A percentile compares a stretch with the other conserved stretches of the same genome.
These are phyloP conservation scores for Paramormyrops kingsleyae DNA, from an alignment of 2,113 vertebrate genomes.

Conservation along the genomic window DNA sequence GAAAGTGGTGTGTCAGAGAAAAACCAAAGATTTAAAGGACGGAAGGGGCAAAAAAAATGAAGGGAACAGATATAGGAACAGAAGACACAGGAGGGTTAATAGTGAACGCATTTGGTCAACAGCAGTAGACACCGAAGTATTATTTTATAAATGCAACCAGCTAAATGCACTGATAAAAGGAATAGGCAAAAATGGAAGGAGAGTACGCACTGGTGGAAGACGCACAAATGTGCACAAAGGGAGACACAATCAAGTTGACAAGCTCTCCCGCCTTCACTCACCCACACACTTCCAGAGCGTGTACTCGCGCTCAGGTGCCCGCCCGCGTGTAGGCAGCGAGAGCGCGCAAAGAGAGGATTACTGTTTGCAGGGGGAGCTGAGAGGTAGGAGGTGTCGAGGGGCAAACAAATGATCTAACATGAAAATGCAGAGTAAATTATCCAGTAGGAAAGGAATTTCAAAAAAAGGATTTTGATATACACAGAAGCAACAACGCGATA, in stretches of 20 bases:
- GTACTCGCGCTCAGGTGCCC: constrained; percentile 22
- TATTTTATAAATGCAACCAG: not conserved
- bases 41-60: not conserved
- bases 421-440: not conserved
- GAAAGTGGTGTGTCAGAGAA: not conserved
- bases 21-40: not conserved
- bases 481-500: not conserved
- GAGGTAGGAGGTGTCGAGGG: constrained; percentile 39
- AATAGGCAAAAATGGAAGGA: not conserved
- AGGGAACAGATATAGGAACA: not conserved
- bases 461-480: not conserved
- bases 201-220: not conserved
- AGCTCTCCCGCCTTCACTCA: constrained; percentile 19
- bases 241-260: constrained; percentile 24
- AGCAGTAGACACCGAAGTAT: not conserved
- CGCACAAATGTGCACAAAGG: not conserved
- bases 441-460: not conserved
- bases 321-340: constrained; percentile 29
- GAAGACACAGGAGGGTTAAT: not conserved
- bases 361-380: constrained; percentile 18
- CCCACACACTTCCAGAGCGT: constrained; percentile 43
- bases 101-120: not conserved
- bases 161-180: not conserved
- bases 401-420: constrained; percentile 44
- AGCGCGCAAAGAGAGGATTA: constrained; percentile 42